phyloP scores from a whole-genome alignment of 2,797 vertebrate species.

The Acropternis orthonyx region DNA sequence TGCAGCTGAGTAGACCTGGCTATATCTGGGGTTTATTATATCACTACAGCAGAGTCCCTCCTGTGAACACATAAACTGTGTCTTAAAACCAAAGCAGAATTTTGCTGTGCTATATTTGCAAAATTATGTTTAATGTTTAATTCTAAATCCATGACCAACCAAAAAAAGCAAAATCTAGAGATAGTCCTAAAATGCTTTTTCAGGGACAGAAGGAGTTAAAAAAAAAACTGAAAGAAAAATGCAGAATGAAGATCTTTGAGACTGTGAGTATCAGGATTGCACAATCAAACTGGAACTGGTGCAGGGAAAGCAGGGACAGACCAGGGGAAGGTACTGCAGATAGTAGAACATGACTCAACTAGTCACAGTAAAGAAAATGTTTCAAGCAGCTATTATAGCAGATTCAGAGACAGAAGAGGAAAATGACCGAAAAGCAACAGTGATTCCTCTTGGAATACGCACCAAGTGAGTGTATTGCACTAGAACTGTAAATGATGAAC shows the following conservation, averaged over 20 bases:
- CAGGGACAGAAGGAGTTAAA: neutral
- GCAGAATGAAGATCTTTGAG: neutral
- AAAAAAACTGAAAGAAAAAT: neutral
- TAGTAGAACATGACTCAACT: neutral
- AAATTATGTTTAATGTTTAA: neutral
- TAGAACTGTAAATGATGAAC: neutral
- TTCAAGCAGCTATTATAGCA: neutral
- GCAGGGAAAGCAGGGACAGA: neutral
- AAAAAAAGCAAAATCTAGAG: neutral
- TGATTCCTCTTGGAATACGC: neutral
- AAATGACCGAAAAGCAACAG: neutral
- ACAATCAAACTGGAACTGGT: neutral
- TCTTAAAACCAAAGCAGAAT: neutral
- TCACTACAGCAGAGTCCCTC: neutral
- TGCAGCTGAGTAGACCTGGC: neutral
- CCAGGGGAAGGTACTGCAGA: neutral
- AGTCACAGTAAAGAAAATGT: neutral
- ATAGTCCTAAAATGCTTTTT: neutral
- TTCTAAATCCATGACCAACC: neutral
- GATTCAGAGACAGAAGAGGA: neutral
- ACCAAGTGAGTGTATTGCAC: neutral
- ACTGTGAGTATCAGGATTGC: neutral
- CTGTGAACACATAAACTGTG: neutral
- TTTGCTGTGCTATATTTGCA: neutral
- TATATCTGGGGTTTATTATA: neutral